Conservation (phyloP, 2,113 vertebrate genomes). For the Nestor notabilis region DNA sequence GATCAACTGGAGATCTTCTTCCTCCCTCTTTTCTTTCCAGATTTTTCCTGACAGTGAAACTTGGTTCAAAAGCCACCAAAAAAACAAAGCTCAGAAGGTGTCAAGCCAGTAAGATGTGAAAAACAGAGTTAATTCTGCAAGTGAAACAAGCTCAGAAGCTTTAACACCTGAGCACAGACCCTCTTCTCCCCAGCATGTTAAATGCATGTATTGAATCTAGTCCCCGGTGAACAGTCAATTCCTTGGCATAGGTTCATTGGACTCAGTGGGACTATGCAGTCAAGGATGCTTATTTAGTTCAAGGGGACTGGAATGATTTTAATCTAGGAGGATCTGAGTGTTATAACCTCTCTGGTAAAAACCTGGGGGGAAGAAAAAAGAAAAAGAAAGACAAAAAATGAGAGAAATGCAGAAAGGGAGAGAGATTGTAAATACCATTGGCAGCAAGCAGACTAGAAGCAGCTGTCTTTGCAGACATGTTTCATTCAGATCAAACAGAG, state of each 20-base stretch:
- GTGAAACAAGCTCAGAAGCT: not conserved
- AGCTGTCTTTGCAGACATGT: constrained; percentile 23
- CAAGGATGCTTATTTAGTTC: not conserved
- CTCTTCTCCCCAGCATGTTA: not conserved
- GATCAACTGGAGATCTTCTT: not conserved
- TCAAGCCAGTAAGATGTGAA: not conserved
- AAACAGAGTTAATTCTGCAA: not conserved
- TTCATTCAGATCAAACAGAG: constrained; percentile 32
- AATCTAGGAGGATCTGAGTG: not conserved
- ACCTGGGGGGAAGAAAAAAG: not conserved
- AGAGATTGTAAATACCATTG: not conserved
- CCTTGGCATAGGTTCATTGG: not conserved
- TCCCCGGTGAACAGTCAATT: not conserved
- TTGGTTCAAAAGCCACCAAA: not conserved
- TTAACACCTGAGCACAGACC: not conserved
- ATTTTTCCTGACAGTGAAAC: not conserved
- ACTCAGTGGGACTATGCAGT: not conserved
- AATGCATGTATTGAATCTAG: not conserved
- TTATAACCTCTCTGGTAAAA: not conserved
- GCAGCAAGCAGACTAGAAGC: not conserved
- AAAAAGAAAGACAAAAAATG: not conserved
- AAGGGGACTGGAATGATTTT: not conserved
- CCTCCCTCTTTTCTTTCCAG: not conserved
- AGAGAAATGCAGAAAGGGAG: not conserved
- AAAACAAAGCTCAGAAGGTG: not conserved